Evolutionary conservation across 2,113 vertebrate species (phyloP).

Genomic region (Drymodes brunneopygia): DNA sequence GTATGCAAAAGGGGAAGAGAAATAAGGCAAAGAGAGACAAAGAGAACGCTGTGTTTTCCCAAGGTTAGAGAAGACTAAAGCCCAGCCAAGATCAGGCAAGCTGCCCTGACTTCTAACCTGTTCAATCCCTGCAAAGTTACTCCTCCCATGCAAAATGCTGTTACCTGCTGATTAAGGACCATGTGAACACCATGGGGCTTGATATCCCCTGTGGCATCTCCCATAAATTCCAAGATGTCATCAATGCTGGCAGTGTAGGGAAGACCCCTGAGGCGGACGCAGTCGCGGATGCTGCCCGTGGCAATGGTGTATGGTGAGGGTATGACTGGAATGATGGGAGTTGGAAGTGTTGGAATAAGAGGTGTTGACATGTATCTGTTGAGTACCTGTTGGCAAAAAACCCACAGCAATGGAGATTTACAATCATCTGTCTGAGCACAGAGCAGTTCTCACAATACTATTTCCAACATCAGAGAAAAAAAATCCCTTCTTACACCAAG

Average conservation of each 20-base stretch:
- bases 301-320: slow-evolving; percentile 82
- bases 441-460: not conserved
- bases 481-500: not conserved
- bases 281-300: slow-evolving; percentile 81
- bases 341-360: slow-evolving; percentile 85
- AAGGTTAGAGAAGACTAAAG: not conserved
- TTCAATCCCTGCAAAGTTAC: not conserved
- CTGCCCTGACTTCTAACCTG: not conserved
- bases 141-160: not conserved
- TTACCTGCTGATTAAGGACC: slow-evolving; percentile 97
- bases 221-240: slow-evolving; percentile 94
- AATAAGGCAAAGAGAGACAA: not conserved
- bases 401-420: not conserved
- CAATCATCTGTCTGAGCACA: not conserved
- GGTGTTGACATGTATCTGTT: slow-evolving; percentile 93
- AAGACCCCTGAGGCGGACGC: slow-evolving; percentile 87
- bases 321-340: slow-evolving; percentile 84
- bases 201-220: slow-evolving; percentile 89
- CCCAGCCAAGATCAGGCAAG: not conserved
- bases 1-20: not conserved
- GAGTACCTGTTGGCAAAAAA: slow-evolving; percentile 77
- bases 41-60: not conserved
- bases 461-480: not conserved
- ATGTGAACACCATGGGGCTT: slow-evolving; percentile 96
- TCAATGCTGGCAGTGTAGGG: slow-evolving; percentile 93